Conservation (phyloP, 30 jellyfish, hydroid and myxozoan genomes). For the Calvadosia cruxmelitensis region DNA sequence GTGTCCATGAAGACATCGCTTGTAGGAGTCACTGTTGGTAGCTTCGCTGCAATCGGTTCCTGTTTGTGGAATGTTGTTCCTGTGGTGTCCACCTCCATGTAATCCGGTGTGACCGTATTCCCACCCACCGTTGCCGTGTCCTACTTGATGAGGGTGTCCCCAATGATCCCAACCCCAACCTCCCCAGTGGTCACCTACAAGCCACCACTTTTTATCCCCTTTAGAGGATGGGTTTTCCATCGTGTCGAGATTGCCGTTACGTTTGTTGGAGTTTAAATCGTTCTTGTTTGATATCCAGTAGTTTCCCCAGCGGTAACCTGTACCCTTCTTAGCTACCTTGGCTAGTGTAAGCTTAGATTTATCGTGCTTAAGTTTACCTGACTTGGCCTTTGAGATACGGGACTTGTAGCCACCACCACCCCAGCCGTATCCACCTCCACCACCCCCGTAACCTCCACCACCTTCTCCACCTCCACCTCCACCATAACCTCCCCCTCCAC, state of each 20-base stretch:
- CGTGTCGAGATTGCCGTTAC: background rate
- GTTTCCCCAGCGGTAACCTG: slow-evolving; percentile 10
- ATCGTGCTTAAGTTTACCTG: background rate
- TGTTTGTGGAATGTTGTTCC: slow-evolving; percentile 11
- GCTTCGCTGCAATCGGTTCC: slow-evolving; percentile 46
- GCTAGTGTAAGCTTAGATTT: background rate
- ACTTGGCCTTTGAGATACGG: slow-evolving; percentile 16
- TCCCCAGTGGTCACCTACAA: slow-evolving; percentile 96
- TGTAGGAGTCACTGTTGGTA: slow-evolving; percentile 39
- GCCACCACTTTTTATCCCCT: slow-evolving; percentile 91
- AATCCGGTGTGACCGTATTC: slow-evolving; percentile 82
- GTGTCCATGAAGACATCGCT: slow-evolving; percentile 49
- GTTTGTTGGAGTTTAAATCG: background rate
- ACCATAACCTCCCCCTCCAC: slow-evolving; percentile 19
- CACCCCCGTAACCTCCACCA: slow-evolving; percentile 15
- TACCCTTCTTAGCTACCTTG: background rate
- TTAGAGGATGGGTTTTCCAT: background rate
- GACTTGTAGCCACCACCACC: slow-evolving; percentile 69
- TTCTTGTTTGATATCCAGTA: slow-evolving; percentile 4
- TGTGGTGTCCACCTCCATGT: slow-evolving; percentile 59
- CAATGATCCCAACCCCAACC: slow-evolving; percentile 98
- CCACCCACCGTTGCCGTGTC: slow-evolving; percentile 96
- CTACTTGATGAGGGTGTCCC: slow-evolving; percentile 86
- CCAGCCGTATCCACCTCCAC: slow-evolving; percentile 42
- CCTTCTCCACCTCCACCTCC: slow-evolving; percentile 18